Evolutionary conservation across 2,797 vertebrate species (phyloP).

Genomic region (Thripadectes ignobilis): DNA sequence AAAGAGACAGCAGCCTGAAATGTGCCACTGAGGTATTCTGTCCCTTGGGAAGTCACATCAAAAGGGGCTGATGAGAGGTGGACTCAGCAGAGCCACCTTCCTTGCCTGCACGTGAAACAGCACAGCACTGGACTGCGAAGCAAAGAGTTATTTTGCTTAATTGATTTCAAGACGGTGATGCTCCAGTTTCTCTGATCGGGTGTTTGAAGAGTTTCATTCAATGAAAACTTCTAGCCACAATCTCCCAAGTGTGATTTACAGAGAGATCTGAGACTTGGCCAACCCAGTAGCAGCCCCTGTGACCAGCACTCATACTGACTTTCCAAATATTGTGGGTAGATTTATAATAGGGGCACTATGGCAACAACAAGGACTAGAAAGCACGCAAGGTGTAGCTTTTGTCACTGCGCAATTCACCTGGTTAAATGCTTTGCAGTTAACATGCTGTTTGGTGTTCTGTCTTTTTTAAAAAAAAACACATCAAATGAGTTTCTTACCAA

Average conservation of each 20-base stretch:
- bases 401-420: background rate
- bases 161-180: background rate
- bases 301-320: background rate
- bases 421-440: background rate
- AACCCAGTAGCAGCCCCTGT: background rate
- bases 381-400: background rate
- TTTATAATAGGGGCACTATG: background rate
- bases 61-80: background rate
- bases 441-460: background rate
- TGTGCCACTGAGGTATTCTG: background rate
- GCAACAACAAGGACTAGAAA: background rate
- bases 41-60: background rate
- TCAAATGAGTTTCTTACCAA: slow-evolving; percentile 76
- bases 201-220: background rate
- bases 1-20: background rate
- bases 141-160: background rate
- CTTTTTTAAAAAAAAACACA: background rate
- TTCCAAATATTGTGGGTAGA: background rate
- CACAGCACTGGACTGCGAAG: background rate
- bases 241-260: background rate
- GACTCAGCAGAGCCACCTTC: background rate
- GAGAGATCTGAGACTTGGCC: background rate
- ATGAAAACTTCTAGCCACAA: background rate
- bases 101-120: background rate
- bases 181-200: background rate